A percentile compares a stretch with the other conserved stretches of the same genome.
Conservation (phyloP, 2,888 invertebrate genomes). For the Desoria tigrina region DNA sequence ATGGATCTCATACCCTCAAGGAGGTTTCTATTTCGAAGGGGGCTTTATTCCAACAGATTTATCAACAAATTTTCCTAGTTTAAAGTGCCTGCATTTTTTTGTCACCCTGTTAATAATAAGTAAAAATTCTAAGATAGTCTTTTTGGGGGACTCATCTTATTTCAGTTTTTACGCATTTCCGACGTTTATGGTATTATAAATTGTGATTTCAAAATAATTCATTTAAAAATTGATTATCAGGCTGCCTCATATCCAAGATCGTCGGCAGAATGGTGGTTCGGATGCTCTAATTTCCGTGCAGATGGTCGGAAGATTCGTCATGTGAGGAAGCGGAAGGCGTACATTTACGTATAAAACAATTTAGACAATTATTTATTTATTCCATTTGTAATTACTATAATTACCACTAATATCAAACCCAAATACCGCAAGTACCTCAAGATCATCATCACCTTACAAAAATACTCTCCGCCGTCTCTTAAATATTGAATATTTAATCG, state of each 20-base stretch:
- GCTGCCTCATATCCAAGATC: constrained; percentile 41
- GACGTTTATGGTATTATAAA: not conserved
- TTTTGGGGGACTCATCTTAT: too few relatives aligned
- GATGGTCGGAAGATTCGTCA: constrained; percentile 31
- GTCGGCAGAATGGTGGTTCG: constrained; percentile 40
- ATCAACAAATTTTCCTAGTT: not conserved
- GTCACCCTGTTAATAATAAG: too few relatives aligned
- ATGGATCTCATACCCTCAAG: not conserved
- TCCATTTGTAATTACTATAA: not conserved
- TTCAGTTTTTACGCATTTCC: not conserved
- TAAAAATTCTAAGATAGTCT: too few relatives aligned
- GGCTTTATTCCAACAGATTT: not conserved
- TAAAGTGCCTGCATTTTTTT: too few relatives aligned
- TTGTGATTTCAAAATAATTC: not conserved
- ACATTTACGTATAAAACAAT: not conserved
- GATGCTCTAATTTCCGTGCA: constrained; percentile 26
- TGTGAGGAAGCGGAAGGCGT: constrained; percentile 18
- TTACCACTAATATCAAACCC: not conserved
- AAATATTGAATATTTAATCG: too few relatives aligned
- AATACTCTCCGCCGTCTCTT: not conserved
- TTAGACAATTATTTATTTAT: not conserved
- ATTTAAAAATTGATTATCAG: constrained; percentile 13
- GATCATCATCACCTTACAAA: not conserved
- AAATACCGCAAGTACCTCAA: not conserved
- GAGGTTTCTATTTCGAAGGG: constrained; percentile 1